Conservation (phyloP, 2,888 invertebrate genomes). For the Brenthis ino region DNA sequence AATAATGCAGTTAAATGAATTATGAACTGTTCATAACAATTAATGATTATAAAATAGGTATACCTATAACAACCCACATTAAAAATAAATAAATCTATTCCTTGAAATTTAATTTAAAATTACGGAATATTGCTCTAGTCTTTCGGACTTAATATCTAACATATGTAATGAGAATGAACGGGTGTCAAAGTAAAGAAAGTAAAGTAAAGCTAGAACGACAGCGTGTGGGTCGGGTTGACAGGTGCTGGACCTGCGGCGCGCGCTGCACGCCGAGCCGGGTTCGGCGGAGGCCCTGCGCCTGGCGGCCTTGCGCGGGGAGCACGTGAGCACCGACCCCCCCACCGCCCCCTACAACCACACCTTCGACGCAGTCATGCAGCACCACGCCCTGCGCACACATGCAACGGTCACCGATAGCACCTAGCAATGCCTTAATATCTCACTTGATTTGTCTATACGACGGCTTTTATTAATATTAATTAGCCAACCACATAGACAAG, state of each 20-base stretch:
- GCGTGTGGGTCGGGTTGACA: constrained; percentile 68
- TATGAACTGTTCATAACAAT: too few relatives aligned
- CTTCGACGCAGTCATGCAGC: constrained; percentile 82
- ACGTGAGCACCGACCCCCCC: constrained; percentile 76
- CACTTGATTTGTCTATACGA: constrained; percentile 28
- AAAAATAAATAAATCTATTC: too few relatives aligned
- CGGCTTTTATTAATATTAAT: too few relatives aligned
- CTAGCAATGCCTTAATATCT: constrained; percentile 35
- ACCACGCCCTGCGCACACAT: constrained; percentile 79
- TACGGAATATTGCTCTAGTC: too few relatives aligned
- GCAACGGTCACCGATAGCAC: constrained; percentile 57
- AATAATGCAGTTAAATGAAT: too few relatives aligned
- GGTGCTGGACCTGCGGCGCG: constrained; percentile 91
- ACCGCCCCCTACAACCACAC: constrained; percentile 76
- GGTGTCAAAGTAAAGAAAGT: constrained; percentile 16
- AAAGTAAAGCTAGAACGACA: constrained; percentile 22
- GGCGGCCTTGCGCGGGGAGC: constrained; percentile 78
- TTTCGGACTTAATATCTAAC: background rate
- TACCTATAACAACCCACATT: too few relatives aligned
- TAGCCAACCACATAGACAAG: background rate
- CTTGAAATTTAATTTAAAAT: too few relatives aligned
- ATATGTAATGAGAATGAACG: background rate
- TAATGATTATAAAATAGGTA: too few relatives aligned
- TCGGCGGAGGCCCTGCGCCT: constrained; percentile 81
- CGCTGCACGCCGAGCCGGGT: constrained; percentile 88